Evolutionary conservation across 2,797 vertebrate genomes (phyloP).

Genomic region (Cephalopachus bancanus): DNA sequence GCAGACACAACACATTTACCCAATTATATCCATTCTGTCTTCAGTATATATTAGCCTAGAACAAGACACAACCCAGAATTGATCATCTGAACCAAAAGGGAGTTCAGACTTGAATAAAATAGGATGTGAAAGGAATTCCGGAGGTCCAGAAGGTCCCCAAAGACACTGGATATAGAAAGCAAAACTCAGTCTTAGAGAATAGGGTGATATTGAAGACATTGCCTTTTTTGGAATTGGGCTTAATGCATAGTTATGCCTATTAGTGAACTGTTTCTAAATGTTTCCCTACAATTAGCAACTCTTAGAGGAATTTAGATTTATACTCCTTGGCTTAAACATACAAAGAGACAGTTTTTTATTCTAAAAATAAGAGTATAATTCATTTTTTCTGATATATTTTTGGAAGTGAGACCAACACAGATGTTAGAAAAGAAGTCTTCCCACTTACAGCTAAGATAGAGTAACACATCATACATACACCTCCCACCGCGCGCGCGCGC

Average conservation of each 20-base stretch:
- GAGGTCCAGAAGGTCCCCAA: neutral
- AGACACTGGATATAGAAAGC: neutral
- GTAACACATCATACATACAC: neutral
- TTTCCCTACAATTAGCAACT: neutral
- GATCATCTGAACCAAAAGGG: neutral
- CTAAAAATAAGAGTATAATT: constrained; percentile 23
- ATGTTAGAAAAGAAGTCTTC: constrained; percentile 31
- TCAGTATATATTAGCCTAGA: neutral
- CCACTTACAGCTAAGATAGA: neutral
- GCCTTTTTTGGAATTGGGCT: neutral
- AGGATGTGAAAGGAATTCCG: neutral
- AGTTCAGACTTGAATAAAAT: neutral
- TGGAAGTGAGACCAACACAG: neutral
- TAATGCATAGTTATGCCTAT: neutral
- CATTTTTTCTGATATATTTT: constrained; percentile 49
- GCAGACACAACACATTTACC: neutral
- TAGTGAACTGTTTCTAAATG: neutral
- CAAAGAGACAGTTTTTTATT: neutral
- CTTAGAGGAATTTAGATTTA: constrained; percentile 20
- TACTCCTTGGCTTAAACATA: neutral
- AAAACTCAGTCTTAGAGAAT: neutral
- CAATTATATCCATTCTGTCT: neutral
- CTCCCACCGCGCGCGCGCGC: no score
- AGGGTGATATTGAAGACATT: neutral
- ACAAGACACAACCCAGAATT: neutral